phyloP scores from a whole-genome alignment of 2,113 vertebrate genomes.

The Gymnarchus niloticus region DNA sequence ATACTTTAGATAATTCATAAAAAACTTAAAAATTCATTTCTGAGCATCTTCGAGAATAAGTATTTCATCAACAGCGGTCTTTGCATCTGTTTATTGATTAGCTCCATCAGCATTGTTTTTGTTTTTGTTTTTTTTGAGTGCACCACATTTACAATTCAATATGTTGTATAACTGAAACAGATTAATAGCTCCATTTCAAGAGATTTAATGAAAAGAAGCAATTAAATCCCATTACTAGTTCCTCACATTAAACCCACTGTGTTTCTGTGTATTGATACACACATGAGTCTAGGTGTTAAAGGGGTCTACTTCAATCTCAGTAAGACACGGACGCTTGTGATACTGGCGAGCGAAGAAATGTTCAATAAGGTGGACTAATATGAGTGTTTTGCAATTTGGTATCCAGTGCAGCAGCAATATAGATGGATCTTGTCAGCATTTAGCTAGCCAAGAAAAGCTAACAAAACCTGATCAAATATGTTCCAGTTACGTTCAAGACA shows the following conservation, averaged over 20 bases:
- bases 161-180: background rate
- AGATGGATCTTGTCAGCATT: background rate
- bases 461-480: background rate
- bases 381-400: background rate
- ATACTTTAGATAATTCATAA: background rate
- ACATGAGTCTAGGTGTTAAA: background rate
- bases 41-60: background rate
- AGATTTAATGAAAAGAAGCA: background rate
- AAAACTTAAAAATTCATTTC: background rate
- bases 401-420: background rate
- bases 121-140: background rate
- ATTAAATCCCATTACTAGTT: background rate
- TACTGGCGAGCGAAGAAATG: background rate
- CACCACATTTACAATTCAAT: background rate
- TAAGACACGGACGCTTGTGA: background rate
- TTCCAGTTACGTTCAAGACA: background rate
- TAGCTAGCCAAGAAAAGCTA: background rate
- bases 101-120: background rate
- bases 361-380: background rate
- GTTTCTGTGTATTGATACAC: background rate
- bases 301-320: background rate
- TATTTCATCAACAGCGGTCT: background rate
- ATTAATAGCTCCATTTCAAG: conserved; percentile 4
- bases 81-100: background rate
- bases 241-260: background rate